Conservation (phyloP, 2,113 vertebrate species). For the Pristiophorus japonicus region DNA sequence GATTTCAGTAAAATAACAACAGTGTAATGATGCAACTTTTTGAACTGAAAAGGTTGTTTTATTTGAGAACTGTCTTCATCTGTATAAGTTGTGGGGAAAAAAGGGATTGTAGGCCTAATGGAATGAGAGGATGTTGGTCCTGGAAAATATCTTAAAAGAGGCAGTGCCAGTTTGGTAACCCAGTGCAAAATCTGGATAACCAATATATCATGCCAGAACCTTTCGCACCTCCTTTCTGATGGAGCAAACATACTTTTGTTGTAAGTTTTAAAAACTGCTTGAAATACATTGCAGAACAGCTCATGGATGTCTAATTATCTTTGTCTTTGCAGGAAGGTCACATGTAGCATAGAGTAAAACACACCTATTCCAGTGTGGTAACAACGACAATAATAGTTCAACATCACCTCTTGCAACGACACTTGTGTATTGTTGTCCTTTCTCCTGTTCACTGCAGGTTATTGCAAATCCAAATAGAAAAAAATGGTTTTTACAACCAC, state of each 20-base stretch:
- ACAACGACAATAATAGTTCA: neutral
- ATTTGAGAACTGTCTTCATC: neutral
- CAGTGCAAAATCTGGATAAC: neutral
- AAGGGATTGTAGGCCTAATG: neutral
- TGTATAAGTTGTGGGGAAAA: neutral
- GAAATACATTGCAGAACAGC: neutral
- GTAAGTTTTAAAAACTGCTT: slow-evolving; percentile 7
- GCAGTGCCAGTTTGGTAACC: neutral
- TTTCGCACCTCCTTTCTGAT: neutral
- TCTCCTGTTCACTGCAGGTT: neutral
- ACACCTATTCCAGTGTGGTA: neutral
- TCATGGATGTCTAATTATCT: neutral
- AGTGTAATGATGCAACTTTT: no score
- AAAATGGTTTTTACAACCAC: neutral
- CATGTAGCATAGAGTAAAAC: neutral
- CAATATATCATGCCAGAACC: neutral
- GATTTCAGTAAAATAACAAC: neutral
- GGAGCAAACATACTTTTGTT: neutral
- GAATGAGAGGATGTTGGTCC: neutral
- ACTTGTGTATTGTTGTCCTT: neutral
- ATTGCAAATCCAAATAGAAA: neutral
- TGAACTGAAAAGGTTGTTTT: neutral
- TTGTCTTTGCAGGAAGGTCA: neutral
- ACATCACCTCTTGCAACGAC: neutral
- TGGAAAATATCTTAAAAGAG: neutral